A percentile compares a stretch with the other conserved stretches of the same genome.
These are phyloP conservation scores for Catharus minimus DNA, from an alignment of 2,113 vertebrate species.

Conservation along the genomic window DNA sequence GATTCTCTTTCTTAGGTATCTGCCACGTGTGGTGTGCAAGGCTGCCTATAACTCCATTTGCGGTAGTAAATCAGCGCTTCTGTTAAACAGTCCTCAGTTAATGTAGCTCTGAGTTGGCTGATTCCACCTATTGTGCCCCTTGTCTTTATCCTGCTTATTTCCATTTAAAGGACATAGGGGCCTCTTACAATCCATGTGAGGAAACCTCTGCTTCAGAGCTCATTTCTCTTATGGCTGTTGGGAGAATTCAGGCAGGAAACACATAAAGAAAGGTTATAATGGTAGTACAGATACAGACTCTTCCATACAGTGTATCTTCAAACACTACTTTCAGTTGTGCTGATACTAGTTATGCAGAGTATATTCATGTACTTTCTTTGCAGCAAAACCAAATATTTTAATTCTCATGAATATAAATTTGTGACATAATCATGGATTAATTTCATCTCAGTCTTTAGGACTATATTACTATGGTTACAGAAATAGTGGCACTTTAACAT, in stretches of 20 bases:
- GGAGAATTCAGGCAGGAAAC: background rate
- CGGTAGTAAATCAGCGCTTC: background rate
- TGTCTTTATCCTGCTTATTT: background rate
- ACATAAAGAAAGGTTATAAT: fast-evolving
- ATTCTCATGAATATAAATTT: background rate
- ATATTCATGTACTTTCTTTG: background rate
- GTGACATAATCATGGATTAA: background rate
- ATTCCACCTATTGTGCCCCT: background rate
- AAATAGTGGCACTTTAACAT: background rate
- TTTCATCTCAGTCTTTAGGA: background rate
- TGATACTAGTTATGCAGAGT: background rate
- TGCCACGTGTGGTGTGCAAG: background rate
- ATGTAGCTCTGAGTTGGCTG: background rate
- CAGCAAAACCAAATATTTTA: background rate
- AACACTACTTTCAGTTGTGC: background rate
- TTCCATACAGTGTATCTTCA: background rate
- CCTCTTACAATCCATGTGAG: background rate
- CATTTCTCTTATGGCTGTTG: fast-evolving
- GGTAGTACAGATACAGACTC: background rate
- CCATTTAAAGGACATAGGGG: background rate
- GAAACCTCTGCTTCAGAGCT: background rate
- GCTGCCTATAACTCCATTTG: background rate
- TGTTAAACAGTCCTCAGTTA: background rate
- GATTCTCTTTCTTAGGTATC: background rate
- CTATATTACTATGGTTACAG: background rate